Evolutionary conservation across 1,140 invertebrate species (phyloP).

Genomic region (Calephelis virginiensis): DNA sequence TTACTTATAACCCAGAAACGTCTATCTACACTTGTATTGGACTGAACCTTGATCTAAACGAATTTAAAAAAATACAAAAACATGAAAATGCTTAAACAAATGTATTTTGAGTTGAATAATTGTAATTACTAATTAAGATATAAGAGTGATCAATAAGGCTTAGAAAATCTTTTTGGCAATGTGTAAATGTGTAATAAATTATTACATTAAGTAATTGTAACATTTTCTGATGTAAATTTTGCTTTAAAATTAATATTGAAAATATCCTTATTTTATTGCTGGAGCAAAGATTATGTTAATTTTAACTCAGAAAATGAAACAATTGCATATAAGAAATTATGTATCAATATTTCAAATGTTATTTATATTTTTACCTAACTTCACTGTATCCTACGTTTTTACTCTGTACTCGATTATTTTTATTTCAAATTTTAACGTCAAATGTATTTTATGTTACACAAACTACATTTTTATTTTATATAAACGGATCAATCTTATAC

Average conservation of each 20-base stretch:
- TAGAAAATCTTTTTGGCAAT: conserved; percentile 55
- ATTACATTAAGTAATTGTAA: conserved; percentile 52
- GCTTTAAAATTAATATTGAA: conserved; percentile 1
- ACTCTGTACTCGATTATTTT: conserved; percentile 45
- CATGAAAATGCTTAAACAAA: conserved; percentile 19
- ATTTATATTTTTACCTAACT: conserved; percentile 69
- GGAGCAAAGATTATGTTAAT: conserved; percentile 22
- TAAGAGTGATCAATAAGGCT: conserved; percentile 55
- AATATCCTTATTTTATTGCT: conserved; percentile 18
- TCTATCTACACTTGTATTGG: background rate
- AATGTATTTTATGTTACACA: background rate
- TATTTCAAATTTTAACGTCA: conserved; percentile 17
- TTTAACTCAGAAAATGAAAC: conserved; percentile 43
- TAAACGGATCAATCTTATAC: background rate
- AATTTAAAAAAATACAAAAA: conserved; percentile 25
- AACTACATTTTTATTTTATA: background rate
- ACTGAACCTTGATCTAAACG: conserved; percentile 18
- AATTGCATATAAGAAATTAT: conserved; percentile 54
- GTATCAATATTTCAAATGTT: conserved; percentile 53
- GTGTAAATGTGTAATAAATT: conserved; percentile 71
- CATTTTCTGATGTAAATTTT: conserved; percentile 38
- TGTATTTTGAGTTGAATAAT: conserved; percentile 39
- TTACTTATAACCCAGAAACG: conserved; percentile 7
- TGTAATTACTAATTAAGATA: conserved; percentile 55
- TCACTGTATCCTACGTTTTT: conserved; percentile 47